A percentile compares a stretch with the other conserved stretches of the same genome.
phyloP scores from a whole-genome alignment of 2,888 invertebrate genomes.

The Rhamphomyia laevipes region DNA sequence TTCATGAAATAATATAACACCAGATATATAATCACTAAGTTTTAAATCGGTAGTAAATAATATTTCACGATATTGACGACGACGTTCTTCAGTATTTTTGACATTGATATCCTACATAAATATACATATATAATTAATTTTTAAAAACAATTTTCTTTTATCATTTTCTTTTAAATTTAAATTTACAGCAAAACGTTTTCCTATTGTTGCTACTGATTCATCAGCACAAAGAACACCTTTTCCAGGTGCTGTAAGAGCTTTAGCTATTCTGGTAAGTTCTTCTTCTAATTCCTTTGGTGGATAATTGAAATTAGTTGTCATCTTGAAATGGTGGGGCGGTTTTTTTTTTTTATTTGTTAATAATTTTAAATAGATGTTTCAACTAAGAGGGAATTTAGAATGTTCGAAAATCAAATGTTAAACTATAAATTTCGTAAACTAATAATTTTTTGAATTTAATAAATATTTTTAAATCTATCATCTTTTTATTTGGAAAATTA shows the following conservation, averaged over 20 bases:
- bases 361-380: too few species aligned
- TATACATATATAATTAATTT: too few species aligned
- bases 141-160: constrained; percentile 5
- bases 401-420: too few species aligned
- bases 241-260: constrained; percentile 74
- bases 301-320: constrained; percentile 64
- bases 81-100: constrained; percentile 83
- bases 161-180: not conserved
- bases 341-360: too few species aligned
- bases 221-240: constrained; percentile 92
- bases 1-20: constrained; percentile 93
- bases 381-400: too few species aligned
- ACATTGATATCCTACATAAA: constrained; percentile 70
- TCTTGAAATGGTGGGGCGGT: too few species aligned
- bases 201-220: constrained; percentile 61
- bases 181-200: constrained; percentile 31
- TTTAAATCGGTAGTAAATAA: constrained; percentile 65
- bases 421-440: too few species aligned
- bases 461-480: too few species aligned
- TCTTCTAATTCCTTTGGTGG: constrained; percentile 65
- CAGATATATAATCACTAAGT: constrained; percentile 67
- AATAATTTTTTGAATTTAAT: too few species aligned
- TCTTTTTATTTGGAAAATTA: too few species aligned
- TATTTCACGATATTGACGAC: constrained; percentile 68
- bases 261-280: constrained; percentile 70